Conservation (phyloP, 2,888 invertebrate genomes). For the Brenthis ino region DNA sequence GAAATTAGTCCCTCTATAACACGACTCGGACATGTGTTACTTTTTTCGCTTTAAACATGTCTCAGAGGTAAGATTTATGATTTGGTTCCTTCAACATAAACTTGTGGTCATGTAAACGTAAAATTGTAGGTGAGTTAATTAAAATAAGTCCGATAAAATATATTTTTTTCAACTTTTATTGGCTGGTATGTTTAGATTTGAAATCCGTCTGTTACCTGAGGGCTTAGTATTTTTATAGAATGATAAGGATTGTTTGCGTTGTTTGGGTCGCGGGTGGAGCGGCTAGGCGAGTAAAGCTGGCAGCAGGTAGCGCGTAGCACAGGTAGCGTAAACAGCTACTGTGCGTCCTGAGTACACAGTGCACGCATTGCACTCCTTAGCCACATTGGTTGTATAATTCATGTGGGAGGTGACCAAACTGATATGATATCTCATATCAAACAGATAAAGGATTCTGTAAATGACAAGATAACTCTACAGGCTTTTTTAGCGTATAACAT, state of each 20-base stretch:
- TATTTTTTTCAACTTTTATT: slow-evolving; percentile 45
- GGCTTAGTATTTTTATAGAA: slow-evolving; percentile 70
- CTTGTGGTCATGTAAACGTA: slow-evolving; percentile 66
- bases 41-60: slow-evolving; percentile 79
- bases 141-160: slow-evolving; percentile 42
- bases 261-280: slow-evolving; percentile 41
- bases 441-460: neutral
- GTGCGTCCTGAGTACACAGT: slow-evolving; percentile 75
- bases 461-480: too few species aligned
- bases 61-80: slow-evolving; percentile 72
- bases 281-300: slow-evolving; percentile 33
- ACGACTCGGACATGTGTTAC: slow-evolving; percentile 78
- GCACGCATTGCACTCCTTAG: slow-evolving; percentile 57
- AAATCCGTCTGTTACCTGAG: slow-evolving; percentile 55
- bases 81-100: slow-evolving; percentile 66
- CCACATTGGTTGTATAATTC: slow-evolving; percentile 8
- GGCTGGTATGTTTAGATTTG: slow-evolving; percentile 63
- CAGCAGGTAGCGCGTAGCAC: slow-evolving; percentile 74
- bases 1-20: slow-evolving; percentile 81
- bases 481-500: too few species aligned
- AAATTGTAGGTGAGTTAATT: slow-evolving; percentile 52
- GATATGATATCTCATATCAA: neutral
- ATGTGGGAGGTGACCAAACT: slow-evolving; percentile 9
- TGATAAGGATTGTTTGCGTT: slow-evolving; percentile 69
- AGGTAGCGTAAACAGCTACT: slow-evolving; percentile 78